phyloP scores from a whole-genome alignment of 2,113 vertebrate genomes.

The Bos taurus region ARS-UCD2.0 NC_037338.1:66869001-66869500 shows the following conservation, averaged over 20 bases:
- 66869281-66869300: not conserved
- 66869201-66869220: not conserved
- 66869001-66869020: not conserved
- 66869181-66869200: not conserved
- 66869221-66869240: not conserved
- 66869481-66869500: not conserved
- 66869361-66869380: not conserved
- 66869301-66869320: not conserved
- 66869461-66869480: not conserved
- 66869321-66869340: not conserved
- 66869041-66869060: not conserved
- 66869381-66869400: not conserved
- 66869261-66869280: not conserved
- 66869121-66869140: not conserved
- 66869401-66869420: not conserved
- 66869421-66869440: not conserved
- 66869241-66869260: not conserved
- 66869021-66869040: not conserved
- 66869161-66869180: not conserved
- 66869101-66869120: not conserved
- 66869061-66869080: not conserved
- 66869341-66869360: not conserved
- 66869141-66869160: not conserved
- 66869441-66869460: not conserved
- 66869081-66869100: not conserved